These are phyloP conservation scores for Acrocera orbiculus DNA, from an alignment of 2,888 invertebrate genomes.

Conservation along the genomic window DNA sequence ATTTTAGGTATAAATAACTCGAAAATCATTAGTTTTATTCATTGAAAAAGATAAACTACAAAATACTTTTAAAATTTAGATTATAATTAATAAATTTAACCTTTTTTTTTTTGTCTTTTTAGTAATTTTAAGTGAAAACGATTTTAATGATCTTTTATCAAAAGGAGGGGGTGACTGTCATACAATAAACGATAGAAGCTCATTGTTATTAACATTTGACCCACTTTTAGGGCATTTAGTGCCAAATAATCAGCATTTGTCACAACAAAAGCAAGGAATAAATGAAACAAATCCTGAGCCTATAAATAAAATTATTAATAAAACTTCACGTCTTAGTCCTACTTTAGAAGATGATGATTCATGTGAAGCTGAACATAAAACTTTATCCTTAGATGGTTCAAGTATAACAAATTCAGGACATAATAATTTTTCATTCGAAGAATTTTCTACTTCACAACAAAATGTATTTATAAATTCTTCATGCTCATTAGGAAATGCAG, in stretches of 20 bases:
- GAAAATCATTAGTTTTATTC: too few relatives aligned
- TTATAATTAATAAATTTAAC: background rate
- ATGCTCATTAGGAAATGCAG: too few relatives aligned
- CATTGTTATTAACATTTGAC: constrained; percentile 29
- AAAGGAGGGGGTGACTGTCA: constrained; percentile 25
- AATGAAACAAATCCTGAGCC: background rate
- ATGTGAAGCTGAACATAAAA: too few relatives aligned
- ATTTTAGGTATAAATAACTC: too few relatives aligned
- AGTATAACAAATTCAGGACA: too few relatives aligned
- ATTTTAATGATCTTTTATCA: constrained; percentile 30
- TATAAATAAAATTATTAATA: too few relatives aligned
- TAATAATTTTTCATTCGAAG: too few relatives aligned
- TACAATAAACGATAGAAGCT: constrained; percentile 17
- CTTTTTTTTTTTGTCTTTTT: constrained; percentile 8
- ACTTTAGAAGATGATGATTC: constrained; percentile 25
- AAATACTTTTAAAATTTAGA: background rate
- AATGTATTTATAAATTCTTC: too few relatives aligned
- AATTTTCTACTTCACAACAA: too few relatives aligned
- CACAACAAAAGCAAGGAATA: background rate
- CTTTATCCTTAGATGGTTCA: too few relatives aligned
- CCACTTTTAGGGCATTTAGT: constrained; percentile 27
- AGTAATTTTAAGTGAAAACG: constrained; percentile 29
- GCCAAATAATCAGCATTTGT: constrained; percentile 19
- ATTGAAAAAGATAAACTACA: background rate
- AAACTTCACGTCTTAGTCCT: constrained; percentile 22